A percentile compares a stretch with the other conserved stretches of the same genome.
Evolutionary conservation across 2,113 vertebrate species (phyloP).

Genomic region (Mus spicilegus): DNA sequence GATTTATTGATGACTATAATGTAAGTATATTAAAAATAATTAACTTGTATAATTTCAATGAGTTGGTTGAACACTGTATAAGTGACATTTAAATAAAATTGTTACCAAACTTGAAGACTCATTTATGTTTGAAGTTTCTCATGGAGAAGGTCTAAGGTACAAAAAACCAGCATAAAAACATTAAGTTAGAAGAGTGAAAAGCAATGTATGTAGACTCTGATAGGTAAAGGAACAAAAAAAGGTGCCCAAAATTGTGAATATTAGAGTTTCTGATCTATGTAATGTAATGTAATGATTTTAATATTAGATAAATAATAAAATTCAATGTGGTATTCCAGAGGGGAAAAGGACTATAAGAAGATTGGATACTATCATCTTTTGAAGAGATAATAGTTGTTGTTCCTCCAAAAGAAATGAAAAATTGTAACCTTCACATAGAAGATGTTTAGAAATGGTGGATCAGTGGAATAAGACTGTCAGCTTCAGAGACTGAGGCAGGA

Average conservation of each 20-base stretch:
- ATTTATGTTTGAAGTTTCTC: not conserved
- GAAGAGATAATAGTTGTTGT: not conserved
- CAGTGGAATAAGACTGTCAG: not conserved
- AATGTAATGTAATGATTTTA: not conserved
- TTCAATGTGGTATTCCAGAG: not conserved
- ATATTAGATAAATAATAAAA: not conserved
- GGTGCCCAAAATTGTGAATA: not conserved
- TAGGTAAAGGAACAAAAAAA: not conserved
- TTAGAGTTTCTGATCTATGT: not conserved
- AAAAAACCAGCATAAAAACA: not conserved
- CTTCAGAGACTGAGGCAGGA: not conserved
- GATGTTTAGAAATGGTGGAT: not conserved
- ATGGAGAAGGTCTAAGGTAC: not conserved
- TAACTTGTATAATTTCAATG: not conserved
- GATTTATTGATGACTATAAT: not conserved
- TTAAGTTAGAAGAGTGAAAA: not conserved
- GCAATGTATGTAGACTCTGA: not conserved
- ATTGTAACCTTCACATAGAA: not conserved
- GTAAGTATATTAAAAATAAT: not conserved
- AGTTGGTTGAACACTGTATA: not conserved
- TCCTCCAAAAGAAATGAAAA: not conserved
- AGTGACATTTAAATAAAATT: not conserved
- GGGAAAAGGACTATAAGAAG: not conserved
- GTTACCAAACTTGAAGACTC: not conserved
- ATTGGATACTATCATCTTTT: not conserved